phyloP scores from a whole-genome alignment of 2,797 vertebrate species.

The Pseudotriccus pelzelni region DNA sequence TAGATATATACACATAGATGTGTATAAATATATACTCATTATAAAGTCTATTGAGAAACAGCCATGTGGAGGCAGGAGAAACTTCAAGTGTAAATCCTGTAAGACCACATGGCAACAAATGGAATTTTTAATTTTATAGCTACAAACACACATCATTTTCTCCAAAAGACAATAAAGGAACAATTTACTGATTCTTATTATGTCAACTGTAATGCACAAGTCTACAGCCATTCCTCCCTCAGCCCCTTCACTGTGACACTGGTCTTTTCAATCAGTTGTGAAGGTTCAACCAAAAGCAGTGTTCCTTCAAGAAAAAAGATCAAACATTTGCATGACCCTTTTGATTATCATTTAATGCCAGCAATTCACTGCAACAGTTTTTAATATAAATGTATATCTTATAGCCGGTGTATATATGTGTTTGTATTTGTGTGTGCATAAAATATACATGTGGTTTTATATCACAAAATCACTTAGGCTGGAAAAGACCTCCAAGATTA shows the following conservation, averaged over 20 bases:
- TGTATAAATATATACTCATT: not conserved
- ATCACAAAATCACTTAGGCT: not conserved
- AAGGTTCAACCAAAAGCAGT: not conserved
- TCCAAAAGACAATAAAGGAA: not conserved
- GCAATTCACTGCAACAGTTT: not conserved
- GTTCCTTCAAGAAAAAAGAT: not conserved
- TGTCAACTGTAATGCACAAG: not conserved
- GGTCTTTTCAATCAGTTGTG: not conserved
- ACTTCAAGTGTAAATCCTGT: not conserved
- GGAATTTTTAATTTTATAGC: not conserved
- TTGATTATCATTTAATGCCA: not conserved
- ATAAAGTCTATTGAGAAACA: not conserved
- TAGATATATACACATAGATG: not conserved
- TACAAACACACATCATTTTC: not conserved
- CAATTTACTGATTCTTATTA: not conserved
- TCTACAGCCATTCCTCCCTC: not conserved
- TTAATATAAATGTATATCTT: too few species aligned
- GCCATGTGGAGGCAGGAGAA: not conserved
- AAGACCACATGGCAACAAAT: not conserved
- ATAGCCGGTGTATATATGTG: accelerated
- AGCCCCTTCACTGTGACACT: accelerated
- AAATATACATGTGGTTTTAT: not conserved
- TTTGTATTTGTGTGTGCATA: not conserved
- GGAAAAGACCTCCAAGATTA: not conserved
- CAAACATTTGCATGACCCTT: not conserved